Percentiles rank a stretch among this genome's conserved stretches.
Evolutionary conservation across 1,140 invertebrate genomes (phyloP).

Genomic region (Ganaspis sp.): DNA sequence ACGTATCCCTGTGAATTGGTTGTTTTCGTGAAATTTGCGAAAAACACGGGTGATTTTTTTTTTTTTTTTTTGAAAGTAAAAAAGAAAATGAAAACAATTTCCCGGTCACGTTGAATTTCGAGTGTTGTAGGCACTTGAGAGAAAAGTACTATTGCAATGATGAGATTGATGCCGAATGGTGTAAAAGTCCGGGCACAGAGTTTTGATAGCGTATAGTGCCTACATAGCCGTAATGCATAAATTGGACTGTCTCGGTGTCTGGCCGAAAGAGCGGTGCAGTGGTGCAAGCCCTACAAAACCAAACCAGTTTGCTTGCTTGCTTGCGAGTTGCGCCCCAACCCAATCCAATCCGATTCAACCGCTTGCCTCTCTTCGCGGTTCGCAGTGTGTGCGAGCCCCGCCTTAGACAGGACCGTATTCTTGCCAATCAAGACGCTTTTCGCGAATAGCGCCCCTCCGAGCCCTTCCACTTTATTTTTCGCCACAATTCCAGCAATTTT

Average conservation of each 20-base stretch:
- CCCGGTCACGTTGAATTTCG: constrained; percentile 56
- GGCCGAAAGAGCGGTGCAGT: constrained; percentile 74
- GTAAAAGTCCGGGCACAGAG: constrained; percentile 69
- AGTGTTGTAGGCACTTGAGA: constrained; percentile 67
- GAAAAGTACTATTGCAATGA: constrained; percentile 62
- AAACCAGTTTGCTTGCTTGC: constrained; percentile 73
- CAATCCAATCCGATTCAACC: constrained; percentile 74
- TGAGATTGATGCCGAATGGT: constrained; percentile 61
- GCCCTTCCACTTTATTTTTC: constrained; percentile 39
- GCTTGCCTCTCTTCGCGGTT: constrained; percentile 70
- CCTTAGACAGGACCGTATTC: constrained; percentile 70
- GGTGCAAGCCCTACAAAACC: constrained; percentile 75
- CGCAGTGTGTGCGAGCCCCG: constrained; percentile 70
- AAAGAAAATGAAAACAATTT: constrained; percentile 31
- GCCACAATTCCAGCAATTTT: constrained; percentile 12
- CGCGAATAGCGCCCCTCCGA: constrained; percentile 11
- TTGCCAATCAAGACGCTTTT: constrained; percentile 53
- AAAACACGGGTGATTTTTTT: no score
- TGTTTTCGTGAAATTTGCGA: neutral
- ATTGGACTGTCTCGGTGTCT: constrained; percentile 76
- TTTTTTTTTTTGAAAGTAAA: no score
- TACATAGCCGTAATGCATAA: constrained; percentile 78
- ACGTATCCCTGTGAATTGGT: constrained; percentile 30
- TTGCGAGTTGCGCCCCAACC: constrained; percentile 69
- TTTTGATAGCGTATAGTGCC: constrained; percentile 74